Evolutionary conservation across 2,113 vertebrate genomes (phyloP).

Genomic region (Anolis carolinensis): DNA sequence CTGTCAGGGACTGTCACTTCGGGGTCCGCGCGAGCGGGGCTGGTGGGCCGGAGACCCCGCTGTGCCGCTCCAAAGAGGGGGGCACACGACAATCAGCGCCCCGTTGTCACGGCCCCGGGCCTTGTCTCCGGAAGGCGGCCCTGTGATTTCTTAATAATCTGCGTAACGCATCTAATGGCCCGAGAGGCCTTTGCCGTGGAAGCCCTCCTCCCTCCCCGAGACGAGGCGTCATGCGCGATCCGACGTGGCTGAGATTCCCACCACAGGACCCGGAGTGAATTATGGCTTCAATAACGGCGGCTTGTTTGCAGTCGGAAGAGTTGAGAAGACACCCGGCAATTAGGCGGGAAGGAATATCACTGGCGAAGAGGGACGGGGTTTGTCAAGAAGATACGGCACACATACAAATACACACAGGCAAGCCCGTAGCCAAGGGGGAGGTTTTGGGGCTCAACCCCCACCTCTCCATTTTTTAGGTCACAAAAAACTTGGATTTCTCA

Average conservation of each 20-base stretch:
- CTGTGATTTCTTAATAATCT: constrained; percentile 67
- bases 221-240: constrained; percentile 40
- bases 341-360: neutral
- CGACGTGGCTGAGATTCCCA: constrained; percentile 21
- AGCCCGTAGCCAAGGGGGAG: too few relatives aligned
- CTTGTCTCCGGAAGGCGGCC: constrained; percentile 59
- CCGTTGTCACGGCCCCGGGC: constrained; percentile 51
- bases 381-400: neutral
- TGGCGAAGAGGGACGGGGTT: neutral
- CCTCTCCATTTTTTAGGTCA: too few relatives aligned
- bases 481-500: too few relatives aligned
- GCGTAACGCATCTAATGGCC: constrained; percentile 48
- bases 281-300: neutral
- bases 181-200: constrained; percentile 28
- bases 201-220: constrained; percentile 15
- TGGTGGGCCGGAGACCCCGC: constrained; percentile 56
- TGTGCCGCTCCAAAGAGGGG: constrained; percentile 59
- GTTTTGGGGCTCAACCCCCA: too few relatives aligned
- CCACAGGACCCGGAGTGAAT: constrained; percentile 3
- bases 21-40: constrained; percentile 55
- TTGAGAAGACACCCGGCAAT: neutral
- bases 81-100: constrained; percentile 48
- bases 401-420: too few relatives aligned
- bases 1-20: constrained; percentile 72
- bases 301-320: constrained; percentile 32